Percentiles rank a stretch among this genome's conserved stretches.
These are phyloP conservation scores for Thalassoma bifasciatum DNA, from an alignment of 2,113 vertebrate genomes.

Conservation along the genomic window DNA sequence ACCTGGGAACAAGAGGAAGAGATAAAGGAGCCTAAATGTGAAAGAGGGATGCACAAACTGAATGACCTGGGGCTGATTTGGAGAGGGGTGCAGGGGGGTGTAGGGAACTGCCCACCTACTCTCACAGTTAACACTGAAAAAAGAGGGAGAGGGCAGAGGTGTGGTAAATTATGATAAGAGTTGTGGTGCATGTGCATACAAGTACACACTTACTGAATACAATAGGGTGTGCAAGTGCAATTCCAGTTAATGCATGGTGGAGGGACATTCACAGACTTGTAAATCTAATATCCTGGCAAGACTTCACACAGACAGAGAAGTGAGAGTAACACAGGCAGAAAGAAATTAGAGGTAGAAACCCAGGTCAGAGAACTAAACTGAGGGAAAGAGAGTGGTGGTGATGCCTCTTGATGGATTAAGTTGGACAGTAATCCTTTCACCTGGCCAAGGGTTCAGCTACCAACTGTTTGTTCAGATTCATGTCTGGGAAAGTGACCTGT, in stretches of 20 bases:
- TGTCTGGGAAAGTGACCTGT: constrained; percentile 46
- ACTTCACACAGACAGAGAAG: constrained; percentile 21
- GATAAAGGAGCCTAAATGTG: not conserved
- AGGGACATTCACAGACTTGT: constrained; percentile 43
- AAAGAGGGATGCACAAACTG: not conserved
- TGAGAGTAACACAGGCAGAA: not conserved
- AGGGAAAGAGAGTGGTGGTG: not conserved
- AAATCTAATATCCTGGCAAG: constrained; percentile 50
- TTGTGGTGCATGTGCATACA: not conserved
- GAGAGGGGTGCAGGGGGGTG: constrained; percentile 10
- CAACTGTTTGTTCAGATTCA: constrained; percentile 41
- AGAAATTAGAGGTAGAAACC: constrained; percentile 22
- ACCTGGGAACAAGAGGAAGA: not conserved
- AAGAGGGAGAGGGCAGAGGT: not conserved
- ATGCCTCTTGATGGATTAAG: constrained; percentile 52
- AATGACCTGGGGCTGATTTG: constrained; percentile 21
- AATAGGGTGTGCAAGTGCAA: constrained; percentile 16
- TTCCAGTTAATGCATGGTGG: constrained; percentile 9
- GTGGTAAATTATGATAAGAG: not conserved
- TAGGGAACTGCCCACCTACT: constrained; percentile 14
- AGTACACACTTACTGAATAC: not conserved
- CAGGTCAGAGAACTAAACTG: not conserved
- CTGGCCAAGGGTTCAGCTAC: constrained; percentile 19
- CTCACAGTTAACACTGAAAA: constrained; percentile 29
- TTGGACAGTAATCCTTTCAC: constrained; percentile 65